phyloP scores from a whole-genome alignment of 1,140 invertebrate genomes.

The Habropoda laboriosa region DNA sequence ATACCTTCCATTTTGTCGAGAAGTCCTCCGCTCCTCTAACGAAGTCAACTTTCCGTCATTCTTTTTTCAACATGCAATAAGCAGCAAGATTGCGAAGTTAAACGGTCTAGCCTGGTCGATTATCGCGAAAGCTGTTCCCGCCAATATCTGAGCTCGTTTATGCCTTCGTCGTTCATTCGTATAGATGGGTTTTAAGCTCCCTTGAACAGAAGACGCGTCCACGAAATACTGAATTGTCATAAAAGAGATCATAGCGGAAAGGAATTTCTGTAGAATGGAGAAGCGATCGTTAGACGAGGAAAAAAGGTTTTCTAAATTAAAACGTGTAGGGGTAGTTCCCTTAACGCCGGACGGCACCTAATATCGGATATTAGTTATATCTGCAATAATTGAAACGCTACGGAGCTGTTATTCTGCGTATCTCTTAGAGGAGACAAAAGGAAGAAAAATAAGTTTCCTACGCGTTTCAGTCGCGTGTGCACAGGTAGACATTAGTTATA shows the following conservation, averaged over 20 bases:
- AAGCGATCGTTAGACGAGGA: neutral
- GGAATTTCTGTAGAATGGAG: neutral
- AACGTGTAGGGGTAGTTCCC: no score
- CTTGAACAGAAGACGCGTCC: neutral
- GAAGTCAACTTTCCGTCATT: neutral
- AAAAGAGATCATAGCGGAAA: neutral
- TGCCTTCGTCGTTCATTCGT: slow-evolving; percentile 34
- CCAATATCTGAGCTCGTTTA: slow-evolving; percentile 38
- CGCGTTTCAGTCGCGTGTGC: no score
- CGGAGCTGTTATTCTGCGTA: no score
- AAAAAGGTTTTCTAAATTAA: neutral
- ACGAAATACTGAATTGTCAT: neutral
- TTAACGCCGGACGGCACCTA: no score
- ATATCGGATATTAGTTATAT: no score
- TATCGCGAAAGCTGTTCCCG: neutral
- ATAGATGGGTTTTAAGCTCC: slow-evolving; percentile 8
- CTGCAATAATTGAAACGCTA: no score
- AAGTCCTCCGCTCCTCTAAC: neutral
- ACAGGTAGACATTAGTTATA: no score
- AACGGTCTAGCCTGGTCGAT: neutral
- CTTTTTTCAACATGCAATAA: slow-evolving; percentile 26
- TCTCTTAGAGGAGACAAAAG: no score
- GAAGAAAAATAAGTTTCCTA: no score
- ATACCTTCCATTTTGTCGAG: no score
- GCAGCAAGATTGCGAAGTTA: slow-evolving; percentile 12